Percentiles rank a stretch among this genome's conserved stretches.
These are phyloP conservation scores for Oxytorus armatus DNA, from an alignment of 2,888 invertebrate genomes.

Conservation along the genomic window DNA sequence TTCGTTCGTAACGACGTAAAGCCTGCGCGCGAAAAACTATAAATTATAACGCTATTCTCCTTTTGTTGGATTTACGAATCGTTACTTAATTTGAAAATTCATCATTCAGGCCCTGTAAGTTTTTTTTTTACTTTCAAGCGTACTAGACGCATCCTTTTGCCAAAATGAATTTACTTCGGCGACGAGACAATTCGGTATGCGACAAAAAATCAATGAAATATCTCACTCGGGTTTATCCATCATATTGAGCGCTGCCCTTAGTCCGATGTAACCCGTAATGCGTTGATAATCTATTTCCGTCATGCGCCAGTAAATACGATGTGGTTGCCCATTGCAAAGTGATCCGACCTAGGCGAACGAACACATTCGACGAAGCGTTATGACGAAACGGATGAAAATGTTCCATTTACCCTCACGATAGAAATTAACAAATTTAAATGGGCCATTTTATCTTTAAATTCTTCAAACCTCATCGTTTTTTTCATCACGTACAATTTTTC, in stretches of 20 bases:
- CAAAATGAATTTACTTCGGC: not conserved
- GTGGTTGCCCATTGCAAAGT: conserved; percentile 69
- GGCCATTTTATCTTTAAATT: too few relatives aligned
- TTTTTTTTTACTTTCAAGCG: too few relatives aligned
- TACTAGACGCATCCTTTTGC: too few relatives aligned
- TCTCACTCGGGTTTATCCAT: conserved; percentile 71
- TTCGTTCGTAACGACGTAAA: conserved; percentile 66
- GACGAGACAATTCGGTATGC: not conserved
- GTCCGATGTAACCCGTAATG: conserved; percentile 72
- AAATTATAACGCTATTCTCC: too few relatives aligned
- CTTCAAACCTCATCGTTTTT: too few relatives aligned
- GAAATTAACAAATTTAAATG: too few relatives aligned
- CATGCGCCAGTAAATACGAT: conserved; percentile 75
- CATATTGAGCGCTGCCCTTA: conserved; percentile 72
- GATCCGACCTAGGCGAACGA: conserved; percentile 68
- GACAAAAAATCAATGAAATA: conserved; percentile 6
- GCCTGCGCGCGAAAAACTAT: conserved; percentile 32
- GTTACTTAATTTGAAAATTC: too few relatives aligned
- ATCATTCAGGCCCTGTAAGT: too few relatives aligned
- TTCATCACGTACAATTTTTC: too few relatives aligned
- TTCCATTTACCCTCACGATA: too few relatives aligned
- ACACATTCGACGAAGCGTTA: not conserved
- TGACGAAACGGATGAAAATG: too few relatives aligned
- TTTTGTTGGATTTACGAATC: too few relatives aligned
- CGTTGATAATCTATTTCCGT: conserved; percentile 70